Percentiles rank a stretch among this genome's conserved stretches.
Conservation (phyloP, 2,888 invertebrate species). For the Siphlonurus alternatus region DNA sequence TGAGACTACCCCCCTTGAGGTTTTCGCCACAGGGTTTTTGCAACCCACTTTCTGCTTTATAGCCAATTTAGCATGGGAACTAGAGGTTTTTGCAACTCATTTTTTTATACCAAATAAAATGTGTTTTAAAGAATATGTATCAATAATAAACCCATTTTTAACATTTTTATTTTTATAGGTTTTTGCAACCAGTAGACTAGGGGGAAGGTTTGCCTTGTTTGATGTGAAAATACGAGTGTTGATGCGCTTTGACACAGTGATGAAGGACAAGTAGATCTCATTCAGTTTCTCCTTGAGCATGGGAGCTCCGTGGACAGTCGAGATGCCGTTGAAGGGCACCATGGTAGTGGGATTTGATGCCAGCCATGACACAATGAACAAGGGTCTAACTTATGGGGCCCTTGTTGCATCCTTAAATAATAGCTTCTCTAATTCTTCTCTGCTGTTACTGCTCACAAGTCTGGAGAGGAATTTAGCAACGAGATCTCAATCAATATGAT, state of each 20-base stretch:
- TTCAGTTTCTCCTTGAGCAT: constrained; percentile 27
- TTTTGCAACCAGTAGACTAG: no score
- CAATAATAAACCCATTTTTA: no score
- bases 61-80: no score
- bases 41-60: no score
- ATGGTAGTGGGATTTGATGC: constrained; percentile 85
- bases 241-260: constrained; percentile 80
- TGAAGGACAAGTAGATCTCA: constrained; percentile 49
- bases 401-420: constrained; percentile 29
- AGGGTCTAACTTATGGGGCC: constrained; percentile 31
- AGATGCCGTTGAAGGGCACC: constrained; percentile 28
- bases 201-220: no score
- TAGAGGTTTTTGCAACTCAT: no score
- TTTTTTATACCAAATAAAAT: no score
- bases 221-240: constrained; percentile 67
- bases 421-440: constrained; percentile 40
- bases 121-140: no score
- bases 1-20: no score
- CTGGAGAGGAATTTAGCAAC: constrained; percentile 58
- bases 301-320: constrained; percentile 26
- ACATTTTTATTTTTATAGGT: no score
- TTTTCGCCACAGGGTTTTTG: no score
- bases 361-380: constrained; percentile 61
- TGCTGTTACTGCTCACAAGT: constrained; percentile 50
- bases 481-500: constrained; percentile 48